Conservation (phyloP, 2,113 vertebrate genomes). For the Corvus cornix region DNA sequence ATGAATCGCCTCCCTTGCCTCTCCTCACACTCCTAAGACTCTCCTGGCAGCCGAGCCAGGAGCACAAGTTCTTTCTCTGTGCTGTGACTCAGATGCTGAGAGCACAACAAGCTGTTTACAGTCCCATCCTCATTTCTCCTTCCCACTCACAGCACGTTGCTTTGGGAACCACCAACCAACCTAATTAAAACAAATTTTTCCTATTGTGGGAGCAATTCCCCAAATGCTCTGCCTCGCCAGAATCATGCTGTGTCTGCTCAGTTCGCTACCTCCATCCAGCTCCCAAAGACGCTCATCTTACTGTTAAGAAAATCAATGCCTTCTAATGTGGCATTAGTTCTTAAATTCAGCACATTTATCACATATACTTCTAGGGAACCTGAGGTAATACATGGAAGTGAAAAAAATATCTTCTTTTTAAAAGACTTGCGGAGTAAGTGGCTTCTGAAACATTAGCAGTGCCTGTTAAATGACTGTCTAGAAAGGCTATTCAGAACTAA, state of each 20-base stretch:
- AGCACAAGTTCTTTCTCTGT: background rate
- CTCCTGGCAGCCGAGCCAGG: background rate
- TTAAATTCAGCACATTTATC: conserved; percentile 9
- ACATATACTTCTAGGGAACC: background rate
- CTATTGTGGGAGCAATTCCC: conserved; percentile 61
- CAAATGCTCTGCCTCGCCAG: conserved; percentile 15
- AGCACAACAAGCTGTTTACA: conserved; percentile 33
- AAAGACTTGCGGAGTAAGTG: background rate
- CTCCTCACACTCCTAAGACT: background rate
- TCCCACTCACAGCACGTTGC: conserved; percentile 46
- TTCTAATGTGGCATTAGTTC: conserved; percentile 35
- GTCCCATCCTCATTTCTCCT: conserved; percentile 34
- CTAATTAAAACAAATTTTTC: conserved; percentile 72
- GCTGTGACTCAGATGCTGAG: conserved; percentile 20
- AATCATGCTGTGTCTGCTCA: conserved; percentile 37
- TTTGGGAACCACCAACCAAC: conserved; percentile 68
- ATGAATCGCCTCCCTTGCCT: background rate
- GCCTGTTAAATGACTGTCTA: background rate
- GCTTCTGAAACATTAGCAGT: background rate
- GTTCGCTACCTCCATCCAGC: conserved; percentile 8
- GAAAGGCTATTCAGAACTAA: background rate
- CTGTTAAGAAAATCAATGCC: conserved; percentile 20
- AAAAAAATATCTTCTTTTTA: background rate
- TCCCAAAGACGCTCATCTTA: conserved; percentile 39
- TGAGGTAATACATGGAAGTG: background rate